Conservation (phyloP, 1,140 invertebrate species). For the Drosophila cardini region DNA sequence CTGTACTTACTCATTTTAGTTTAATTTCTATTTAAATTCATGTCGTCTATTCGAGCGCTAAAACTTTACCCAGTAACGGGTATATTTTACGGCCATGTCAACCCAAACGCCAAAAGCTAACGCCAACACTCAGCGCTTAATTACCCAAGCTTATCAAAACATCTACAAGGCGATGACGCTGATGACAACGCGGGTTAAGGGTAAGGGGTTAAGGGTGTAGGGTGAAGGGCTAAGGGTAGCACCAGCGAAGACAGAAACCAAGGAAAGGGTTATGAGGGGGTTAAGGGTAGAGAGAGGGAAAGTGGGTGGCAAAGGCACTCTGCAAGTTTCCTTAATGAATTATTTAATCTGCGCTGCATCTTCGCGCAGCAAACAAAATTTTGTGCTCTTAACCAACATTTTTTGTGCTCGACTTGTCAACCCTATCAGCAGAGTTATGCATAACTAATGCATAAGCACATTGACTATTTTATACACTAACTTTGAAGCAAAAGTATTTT, state of each 20-base stretch:
- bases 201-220: not conserved
- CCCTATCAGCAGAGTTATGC: conserved; percentile 42
- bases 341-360: conserved; percentile 76
- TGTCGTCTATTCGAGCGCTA: conserved; percentile 66
- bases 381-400: conserved; percentile 66
- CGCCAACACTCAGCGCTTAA: conserved; percentile 71
- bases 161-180: conserved; percentile 63
- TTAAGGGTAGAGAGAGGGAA: not conserved
- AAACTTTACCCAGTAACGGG: conserved; percentile 58
- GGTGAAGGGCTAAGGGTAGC: not conserved
- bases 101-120: conserved; percentile 25
- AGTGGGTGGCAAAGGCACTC: conserved; percentile 18
- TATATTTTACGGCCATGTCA: conserved; percentile 48
- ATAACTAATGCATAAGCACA: not conserved
- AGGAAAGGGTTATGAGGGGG: too few relatives aligned
- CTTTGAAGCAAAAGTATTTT: too few relatives aligned
- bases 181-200: conserved; percentile 31
- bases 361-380: conserved; percentile 44
- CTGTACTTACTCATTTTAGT: conserved; percentile 67
- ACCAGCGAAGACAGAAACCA: too few relatives aligned
- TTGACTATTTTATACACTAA: conserved; percentile 13
- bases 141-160: conserved; percentile 80
- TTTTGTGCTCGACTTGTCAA: conserved; percentile 73
- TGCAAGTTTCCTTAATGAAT: conserved; percentile 78
- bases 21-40: conserved; percentile 84